Evolutionary conservation across 1,140 invertebrate genomes (phyloP).

Genomic region (Drosophila arizonae): DNA sequence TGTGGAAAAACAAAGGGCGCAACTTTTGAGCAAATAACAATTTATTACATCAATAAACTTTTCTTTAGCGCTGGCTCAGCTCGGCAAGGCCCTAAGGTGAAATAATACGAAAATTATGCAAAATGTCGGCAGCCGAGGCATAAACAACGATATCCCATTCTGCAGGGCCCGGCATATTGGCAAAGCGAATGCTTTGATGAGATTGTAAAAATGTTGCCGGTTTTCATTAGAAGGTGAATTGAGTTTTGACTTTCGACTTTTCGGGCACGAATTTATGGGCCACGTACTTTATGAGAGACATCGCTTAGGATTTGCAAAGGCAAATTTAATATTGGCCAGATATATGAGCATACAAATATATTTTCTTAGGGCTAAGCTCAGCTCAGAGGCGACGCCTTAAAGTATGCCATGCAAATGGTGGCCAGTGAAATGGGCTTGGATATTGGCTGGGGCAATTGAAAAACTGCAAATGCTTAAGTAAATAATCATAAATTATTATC

Average conservation of each 20-base stretch:
- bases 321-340: slow-evolving; percentile 7
- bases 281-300: slow-evolving; percentile 21
- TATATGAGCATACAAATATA: neutral
- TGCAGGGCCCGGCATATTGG: slow-evolving; percentile 14
- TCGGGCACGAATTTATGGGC: slow-evolving; percentile 24
- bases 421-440: neutral
- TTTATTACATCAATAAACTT: slow-evolving; percentile 74
- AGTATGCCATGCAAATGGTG: slow-evolving; percentile 11
- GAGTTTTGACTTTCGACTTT: slow-evolving; percentile 21
- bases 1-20: slow-evolving; percentile 63
- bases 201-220: slow-evolving; percentile 52
- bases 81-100: slow-evolving; percentile 57
- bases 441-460: slow-evolving; percentile 45
- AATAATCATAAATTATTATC: slow-evolving; percentile 80
- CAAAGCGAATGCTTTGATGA: slow-evolving; percentile 47
- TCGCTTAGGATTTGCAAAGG: neutral
- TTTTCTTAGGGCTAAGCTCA: neutral
- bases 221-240: slow-evolving; percentile 67
- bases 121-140: slow-evolving; percentile 26
- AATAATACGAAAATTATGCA: slow-evolving; percentile 73
- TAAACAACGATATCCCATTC: slow-evolving; percentile 58
- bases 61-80: slow-evolving; percentile 8
- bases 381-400: slow-evolving; percentile 4
- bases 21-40: slow-evolving; percentile 64
- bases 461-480: slow-evolving; percentile 38